Conservation (phyloP, 92 coral and sea anemone species). For the Actinernus sp. region DNA sequence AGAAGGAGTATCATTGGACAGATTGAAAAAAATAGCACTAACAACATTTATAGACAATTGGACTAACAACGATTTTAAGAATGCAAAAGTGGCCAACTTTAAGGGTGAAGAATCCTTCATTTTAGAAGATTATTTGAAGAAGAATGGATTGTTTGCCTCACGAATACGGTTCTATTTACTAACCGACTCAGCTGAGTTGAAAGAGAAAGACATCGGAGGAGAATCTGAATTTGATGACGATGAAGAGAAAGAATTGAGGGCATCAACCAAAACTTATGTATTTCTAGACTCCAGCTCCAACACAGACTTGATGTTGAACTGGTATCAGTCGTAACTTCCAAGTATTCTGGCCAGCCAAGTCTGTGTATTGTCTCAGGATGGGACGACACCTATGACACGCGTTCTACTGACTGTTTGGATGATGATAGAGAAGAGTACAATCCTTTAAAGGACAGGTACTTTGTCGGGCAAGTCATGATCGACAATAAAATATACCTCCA, state of each 20-base stretch:
- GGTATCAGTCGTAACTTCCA: slow-evolving; percentile 8
- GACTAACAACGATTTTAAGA: too few relatives aligned
- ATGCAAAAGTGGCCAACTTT: too few relatives aligned
- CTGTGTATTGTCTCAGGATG: neutral
- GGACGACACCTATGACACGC: neutral
- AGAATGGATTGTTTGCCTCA: slow-evolving; percentile 19
- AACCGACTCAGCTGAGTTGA: slow-evolving; percentile 5
- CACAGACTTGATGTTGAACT: too few relatives aligned
- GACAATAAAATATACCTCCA: slow-evolving; percentile 12
- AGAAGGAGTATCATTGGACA: too few relatives aligned
- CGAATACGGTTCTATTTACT: slow-evolving; percentile 19
- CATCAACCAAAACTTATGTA: too few relatives aligned
- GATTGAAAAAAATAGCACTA: too few relatives aligned
- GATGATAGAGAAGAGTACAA: neutral
- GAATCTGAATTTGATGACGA: too few relatives aligned
- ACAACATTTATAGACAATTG: too few relatives aligned
- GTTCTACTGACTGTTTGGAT: slow-evolving; percentile 11
- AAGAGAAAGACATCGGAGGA: neutral
- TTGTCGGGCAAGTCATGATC: neutral
- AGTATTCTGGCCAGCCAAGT: slow-evolving; percentile 22
- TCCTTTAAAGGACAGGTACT: slow-evolving; percentile 5
- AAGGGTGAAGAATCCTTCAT: too few relatives aligned
- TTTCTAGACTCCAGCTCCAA: too few relatives aligned
- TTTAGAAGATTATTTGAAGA: slow-evolving; percentile 10
- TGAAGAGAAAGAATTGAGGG: too few relatives aligned